Conservation (phyloP, 2,113 vertebrate genomes). For the Strix uralensis region DNA sequence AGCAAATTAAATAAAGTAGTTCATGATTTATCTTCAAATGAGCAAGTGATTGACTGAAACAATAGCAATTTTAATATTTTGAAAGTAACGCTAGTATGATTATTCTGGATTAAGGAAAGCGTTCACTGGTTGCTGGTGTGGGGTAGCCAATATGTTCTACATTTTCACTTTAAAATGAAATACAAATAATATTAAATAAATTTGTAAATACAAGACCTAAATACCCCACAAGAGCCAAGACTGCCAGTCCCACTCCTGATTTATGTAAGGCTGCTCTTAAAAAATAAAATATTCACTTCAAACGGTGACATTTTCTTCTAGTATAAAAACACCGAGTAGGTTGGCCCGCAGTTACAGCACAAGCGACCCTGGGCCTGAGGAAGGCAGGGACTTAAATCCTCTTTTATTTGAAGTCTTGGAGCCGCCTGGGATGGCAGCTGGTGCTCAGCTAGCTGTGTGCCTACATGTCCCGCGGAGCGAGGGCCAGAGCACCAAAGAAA, state of each 20-base stretch:
- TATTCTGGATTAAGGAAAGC: neutral
- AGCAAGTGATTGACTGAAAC: neutral
- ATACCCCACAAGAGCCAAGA: neutral
- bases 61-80: neutral
- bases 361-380: neutral
- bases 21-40: neutral
- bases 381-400: neutral
- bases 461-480: accelerated
- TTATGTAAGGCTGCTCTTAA: neutral
- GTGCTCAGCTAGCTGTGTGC: neutral
- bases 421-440: neutral
- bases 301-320: neutral
- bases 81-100: neutral
- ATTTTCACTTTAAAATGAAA: neutral
- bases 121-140: neutral
- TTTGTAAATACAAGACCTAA: neutral
- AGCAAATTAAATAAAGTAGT: neutral
- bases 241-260: neutral
- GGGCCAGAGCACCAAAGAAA: neutral
- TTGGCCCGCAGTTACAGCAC: too few relatives aligned
- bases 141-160: neutral
- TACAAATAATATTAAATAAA: neutral
- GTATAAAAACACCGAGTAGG: neutral
- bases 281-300: neutral
- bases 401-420: neutral